Evolutionary conservation across 1,140 invertebrate genomes (phyloP), one percentile per base, ranked within the genome.

Genomic region (Asbolus verrucosus): DNA sequence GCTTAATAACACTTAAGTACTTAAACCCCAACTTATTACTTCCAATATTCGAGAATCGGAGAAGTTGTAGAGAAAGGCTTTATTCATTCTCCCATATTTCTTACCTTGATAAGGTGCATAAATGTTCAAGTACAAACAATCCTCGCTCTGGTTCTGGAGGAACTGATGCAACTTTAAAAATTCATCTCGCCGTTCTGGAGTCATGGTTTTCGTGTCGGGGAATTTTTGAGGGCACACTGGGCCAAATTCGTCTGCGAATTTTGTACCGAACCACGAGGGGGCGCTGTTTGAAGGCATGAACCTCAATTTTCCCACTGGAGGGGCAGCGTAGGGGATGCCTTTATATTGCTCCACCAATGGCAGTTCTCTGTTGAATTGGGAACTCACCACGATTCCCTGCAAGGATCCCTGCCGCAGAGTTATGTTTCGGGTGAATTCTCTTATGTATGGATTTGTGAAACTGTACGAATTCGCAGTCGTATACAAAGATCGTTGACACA

Each of bases 111-210:
- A 87, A 6, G 96, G 95, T n/a, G 93, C 89, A 78, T 96, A 98
- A 65, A 98, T 90, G 81, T 98, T 98, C 50, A 98, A 85, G 79
- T 95, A 95, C 5, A 98, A 83, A 78, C 96, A 98, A 81, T 98
- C 95, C 83, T 98, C 96, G 54, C 87, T 92, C 82, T 97, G 92
- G 72, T 94, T 88, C 50, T 83, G 84, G 16, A 97, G 82, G 54
- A 69, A 75, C 76, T 89, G 90, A 0, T 90, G 88, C n/a, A 94
- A 81, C 59, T 86, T 84, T 69, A 86, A 84, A 65, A 94, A 83
- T 75, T 92, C 90, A 63, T 88, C 86, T 73, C 88, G 87, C 30
- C 92, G 84, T 6, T 87, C 89, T 6, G 86, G 83, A 1, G 89
- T 86, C 69, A 90, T 90, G 43, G 85, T 84, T 16, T 81, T 84